A percentile compares a stretch with the other conserved stretches of the same genome.
phyloP scores from a whole-genome alignment of 2,113 vertebrate genomes.

The Pionites leucogaster region DNA sequence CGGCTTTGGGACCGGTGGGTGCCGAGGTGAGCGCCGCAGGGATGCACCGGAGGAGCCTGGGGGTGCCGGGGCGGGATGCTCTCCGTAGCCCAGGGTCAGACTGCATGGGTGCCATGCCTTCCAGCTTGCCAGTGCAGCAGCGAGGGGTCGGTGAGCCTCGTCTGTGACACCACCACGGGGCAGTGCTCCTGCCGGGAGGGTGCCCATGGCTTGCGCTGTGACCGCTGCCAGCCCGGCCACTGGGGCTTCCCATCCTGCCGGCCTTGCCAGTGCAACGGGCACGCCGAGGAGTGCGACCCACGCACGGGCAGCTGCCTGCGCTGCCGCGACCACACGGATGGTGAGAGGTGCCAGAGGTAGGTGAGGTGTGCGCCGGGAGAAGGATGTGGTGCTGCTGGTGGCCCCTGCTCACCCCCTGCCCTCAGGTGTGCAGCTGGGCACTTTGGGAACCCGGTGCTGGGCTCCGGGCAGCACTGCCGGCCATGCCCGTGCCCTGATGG shows the following conservation, averaged over 20 bases:
- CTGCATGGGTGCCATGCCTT: neutral
- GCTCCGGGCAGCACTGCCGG: slow-evolving; percentile 84
- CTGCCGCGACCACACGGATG: slow-evolving; percentile 88
- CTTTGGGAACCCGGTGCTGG: slow-evolving; percentile 87
- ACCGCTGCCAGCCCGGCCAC: slow-evolving; percentile 87
- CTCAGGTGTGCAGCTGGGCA: slow-evolving; percentile 85
- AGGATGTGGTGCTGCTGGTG: neutral
- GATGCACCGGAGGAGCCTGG: neutral
- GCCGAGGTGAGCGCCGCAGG: slow-evolving; percentile 77
- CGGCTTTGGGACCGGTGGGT: slow-evolving; percentile 88
- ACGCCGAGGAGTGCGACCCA: slow-evolving; percentile 82
- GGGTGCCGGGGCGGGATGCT: rapidly evolving
- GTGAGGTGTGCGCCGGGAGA: neutral
- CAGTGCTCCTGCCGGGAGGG: slow-evolving; percentile 89
- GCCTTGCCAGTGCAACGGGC: slow-evolving; percentile 88
- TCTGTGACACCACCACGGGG: slow-evolving; percentile 85
- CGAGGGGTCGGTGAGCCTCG: slow-evolving; percentile 82
- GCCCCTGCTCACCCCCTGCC: neutral
- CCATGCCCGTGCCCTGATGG: slow-evolving; percentile 94
- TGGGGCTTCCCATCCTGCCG: slow-evolving; percentile 93
- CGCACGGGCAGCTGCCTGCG: slow-evolving; percentile 81
- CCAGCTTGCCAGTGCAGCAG: slow-evolving; percentile 88
- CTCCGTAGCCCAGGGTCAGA: rapidly evolving
- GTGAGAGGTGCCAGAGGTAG: slow-evolving; percentile 91
- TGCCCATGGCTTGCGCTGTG: slow-evolving; percentile 84